Evolutionary conservation across 2,113 vertebrate genomes (phyloP), one percentile per base, ranked within the genome.

Genomic region (Diphyllodes magnificus): DNA sequence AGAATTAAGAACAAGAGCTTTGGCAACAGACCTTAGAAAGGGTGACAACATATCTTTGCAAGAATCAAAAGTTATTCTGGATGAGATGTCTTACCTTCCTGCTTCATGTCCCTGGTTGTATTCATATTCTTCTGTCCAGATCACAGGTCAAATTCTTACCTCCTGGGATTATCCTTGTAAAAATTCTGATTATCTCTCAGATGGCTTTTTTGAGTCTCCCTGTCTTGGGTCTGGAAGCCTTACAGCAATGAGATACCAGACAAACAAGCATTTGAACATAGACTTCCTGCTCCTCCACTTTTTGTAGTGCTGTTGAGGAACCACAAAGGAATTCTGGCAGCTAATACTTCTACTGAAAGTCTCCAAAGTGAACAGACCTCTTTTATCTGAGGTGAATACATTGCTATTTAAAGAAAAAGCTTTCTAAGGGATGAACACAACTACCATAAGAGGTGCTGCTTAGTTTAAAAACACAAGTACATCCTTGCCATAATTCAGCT

Each of bases 271-370:
- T 35, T 78, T 47, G 13, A 82, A 57, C 33, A 87, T 0, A 63
- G 17, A 23, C 7, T 10, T 1, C 3, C 3, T 1, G 2, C 6
- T 33, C 4, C 16, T 71, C 8, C 28, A 25, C 8, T 40, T 76
- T 80, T 57, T 66, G 25, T 39, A 20, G 7, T 16, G 10, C 0
- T 82, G 33, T 22, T 75, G 25, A 70, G 10, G 8, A 75, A 8
- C 3, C 14, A n/a, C 22, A 37, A 39, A 50, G 9, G 21, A 80
- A 45, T 56, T 78, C 28, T 45, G 33, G 16, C 33, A 73, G 40
- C 13, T 45, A 61, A 66, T 2, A 35, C 2, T 39, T 44, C 31
- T 25, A 66, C 18, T 57, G 19, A 42, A 65, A 80, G 15, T 39
- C 18, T 93, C 30, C 28, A 7, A 51, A 27, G 15, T 23, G 22